phyloP scores from a whole-genome alignment of 2,113 vertebrate species.

The Clarias magur region DNA sequence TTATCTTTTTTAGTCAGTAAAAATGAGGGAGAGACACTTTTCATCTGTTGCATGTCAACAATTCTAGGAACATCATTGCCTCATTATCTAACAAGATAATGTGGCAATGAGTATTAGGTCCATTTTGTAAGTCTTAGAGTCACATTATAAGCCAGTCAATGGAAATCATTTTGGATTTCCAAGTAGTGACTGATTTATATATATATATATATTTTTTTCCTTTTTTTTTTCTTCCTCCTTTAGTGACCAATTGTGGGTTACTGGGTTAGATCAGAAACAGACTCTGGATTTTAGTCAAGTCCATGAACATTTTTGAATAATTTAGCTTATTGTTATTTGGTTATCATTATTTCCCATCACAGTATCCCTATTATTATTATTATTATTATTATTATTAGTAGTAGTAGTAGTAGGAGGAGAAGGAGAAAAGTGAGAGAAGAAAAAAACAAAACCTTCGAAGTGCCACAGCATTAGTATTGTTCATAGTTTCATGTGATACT shows the following conservation, averaged over 20 bases:
- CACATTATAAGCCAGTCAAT: not conserved
- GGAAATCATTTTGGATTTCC: not conserved
- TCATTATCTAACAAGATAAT: slow-evolving; percentile 37
- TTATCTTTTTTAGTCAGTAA: slow-evolving; percentile 32
- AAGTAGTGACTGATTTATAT: not conserved
- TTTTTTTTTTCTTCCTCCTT: too few relatives aligned
- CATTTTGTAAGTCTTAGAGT: not conserved
- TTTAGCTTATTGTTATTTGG: too few relatives aligned
- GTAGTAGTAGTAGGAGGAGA: not conserved
- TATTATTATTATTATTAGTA: not conserved
- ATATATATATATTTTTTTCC: too few relatives aligned
- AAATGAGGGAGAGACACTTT: not conserved
- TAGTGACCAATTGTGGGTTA: not conserved
- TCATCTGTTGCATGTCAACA: slow-evolving; percentile 7
- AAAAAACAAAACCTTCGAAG: not conserved
- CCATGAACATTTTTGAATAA: not conserved
- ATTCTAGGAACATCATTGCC: not conserved
- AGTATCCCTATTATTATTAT: not conserved
- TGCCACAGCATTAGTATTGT: not conserved
- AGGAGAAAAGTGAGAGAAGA: too few relatives aligned
- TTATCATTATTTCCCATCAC: not conserved
- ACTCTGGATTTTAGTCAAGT: not conserved
- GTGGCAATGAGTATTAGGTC: slow-evolving; percentile 22
- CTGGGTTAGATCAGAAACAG: not conserved
- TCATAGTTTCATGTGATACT: not conserved